Base-by-base conservation (phyloP, 1,140 invertebrate species). In the Drosophila orena region DNA sequence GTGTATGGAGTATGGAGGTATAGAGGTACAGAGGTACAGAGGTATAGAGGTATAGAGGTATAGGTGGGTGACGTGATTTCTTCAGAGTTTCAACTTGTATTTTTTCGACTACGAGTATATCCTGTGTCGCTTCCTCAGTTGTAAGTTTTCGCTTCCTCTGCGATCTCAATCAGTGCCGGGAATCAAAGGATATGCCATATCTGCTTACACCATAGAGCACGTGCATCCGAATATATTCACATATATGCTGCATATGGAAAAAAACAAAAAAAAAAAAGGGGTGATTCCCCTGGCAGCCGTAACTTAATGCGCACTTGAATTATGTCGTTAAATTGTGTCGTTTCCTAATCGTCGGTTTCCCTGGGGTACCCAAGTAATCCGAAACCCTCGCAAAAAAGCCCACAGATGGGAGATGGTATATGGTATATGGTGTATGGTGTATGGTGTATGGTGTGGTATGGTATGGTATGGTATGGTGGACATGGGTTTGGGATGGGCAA, bases 281-380 rank as follows among this genome's bases (percentile, higher is more conserved):
- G 75, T 89, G 79, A 70, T 65, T 68, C 60, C 68, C 52, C 40
- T 42, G 58, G 54, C 56, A 27, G 38, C 38, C 52, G 84, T 84
- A 89, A 89, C 79, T 71, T 84, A 88, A 89, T 89, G 84, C 84
- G 69, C 84, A 77, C 84, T 89, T 89, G 84, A 89, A 89, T 89
- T 89, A 89, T 89, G 84, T 89, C 84, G 84, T 89, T 89, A 89
- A 89, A 89, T 89, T 89, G 84, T 89, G 84, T 88, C 84, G 84
- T 88, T 89, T 85, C 81, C 81, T 85, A 85, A 85, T 85, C 81
- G 81, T 84, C 85, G 77, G 60, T 68, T 53, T 74, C 61, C 62
- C 55, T 58, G 60, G 72, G 71, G 52, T 42, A 70, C 62, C 60
- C 14, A 30, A 70, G 77, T 81, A 86, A 86, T 81, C 68, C 81